Base-by-base conservation (phyloP, 2,888 invertebrate species). In the Pemphredon lugubris region DNA sequence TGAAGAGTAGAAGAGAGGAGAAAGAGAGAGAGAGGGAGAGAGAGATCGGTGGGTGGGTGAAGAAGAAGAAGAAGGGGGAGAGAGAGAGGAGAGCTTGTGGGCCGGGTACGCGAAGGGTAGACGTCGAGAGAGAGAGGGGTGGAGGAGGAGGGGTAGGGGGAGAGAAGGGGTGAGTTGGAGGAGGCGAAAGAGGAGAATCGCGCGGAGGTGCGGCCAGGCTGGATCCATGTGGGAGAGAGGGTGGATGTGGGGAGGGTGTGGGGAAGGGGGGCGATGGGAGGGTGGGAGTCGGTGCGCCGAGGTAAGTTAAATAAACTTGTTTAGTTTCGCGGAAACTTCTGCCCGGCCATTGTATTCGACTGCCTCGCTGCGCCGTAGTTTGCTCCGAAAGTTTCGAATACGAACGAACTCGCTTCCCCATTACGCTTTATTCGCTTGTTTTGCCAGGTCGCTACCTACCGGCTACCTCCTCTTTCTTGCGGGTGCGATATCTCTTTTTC, bases 231-330 rank as follows among this genome's bases (percentile, higher is more conserved):
- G 9, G 23, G 9, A 32, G 51, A 57, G 18, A 14, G 18, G 30
- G 45, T 21, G 32, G 16, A 42, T 48, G 21, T 20, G 39, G 53
- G 42, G 40, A 42, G 48, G 50, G 51, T 54, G 50, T 34, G 44
- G 39, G 63, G 45, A 53, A 40, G 6, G 26, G 45, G 4, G 63
- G 57, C 50, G 21, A 45, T 53, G 54, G 45, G 32, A 44, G 40
- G 63, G 70, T 58, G 69, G 65, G 69, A 73, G 66, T 58, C 72
- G 73, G 77, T 77, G 77, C 69, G 73, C 80, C 64, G 77, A 83
- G 84, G 81, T 85, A 87, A 87, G 87, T 89, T 88, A 87, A 89
- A 88, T 87, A 88, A 88, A 88, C 88, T 87, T 87, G 88, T 88
- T 89, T 88, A 87, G 87, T 85, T 88, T 84, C 77, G 81, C 79